Evolutionary conservation across 2,797 vertebrate species (phyloP).

Genomic region (Cottoperca gobio): DNA sequence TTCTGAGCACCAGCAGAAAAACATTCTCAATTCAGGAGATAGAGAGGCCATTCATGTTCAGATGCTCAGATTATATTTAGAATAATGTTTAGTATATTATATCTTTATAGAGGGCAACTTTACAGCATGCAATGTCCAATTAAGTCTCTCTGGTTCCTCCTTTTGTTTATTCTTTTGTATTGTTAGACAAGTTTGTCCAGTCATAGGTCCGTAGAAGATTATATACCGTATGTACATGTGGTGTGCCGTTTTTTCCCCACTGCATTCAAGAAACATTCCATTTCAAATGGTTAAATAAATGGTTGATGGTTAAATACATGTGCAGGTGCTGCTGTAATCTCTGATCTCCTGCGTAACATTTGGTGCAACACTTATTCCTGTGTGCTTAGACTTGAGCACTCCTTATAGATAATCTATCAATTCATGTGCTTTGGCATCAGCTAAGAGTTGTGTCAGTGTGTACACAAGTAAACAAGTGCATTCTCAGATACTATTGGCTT

Average conservation of each 20-base stretch:
- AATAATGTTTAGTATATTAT: neutral
- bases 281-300: no score
- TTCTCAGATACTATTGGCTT: slow-evolving; percentile 55
- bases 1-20: neutral
- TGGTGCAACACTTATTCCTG: slow-evolving; percentile 1
- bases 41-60: neutral
- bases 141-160: neutral
- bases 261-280: neutral
- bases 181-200: neutral
- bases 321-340: neutral
- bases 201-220: neutral
- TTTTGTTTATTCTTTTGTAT: neutral
- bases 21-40: neutral
- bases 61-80: slow-evolving; percentile 3
- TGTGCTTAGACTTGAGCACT: slow-evolving; percentile 4
- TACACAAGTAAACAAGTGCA: slow-evolving; percentile 41
- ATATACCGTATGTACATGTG: neutral
- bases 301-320: neutral
- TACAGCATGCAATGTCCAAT: neutral
- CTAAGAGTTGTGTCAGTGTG: slow-evolving; percentile 28
- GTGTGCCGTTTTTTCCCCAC: neutral
- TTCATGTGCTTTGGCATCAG: slow-evolving; percentile 27
- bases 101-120: neutral
- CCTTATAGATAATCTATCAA: slow-evolving; percentile 46
- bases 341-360: slow-evolving; percentile 2